A percentile compares a stretch with the other conserved stretches of the same genome.
These are phyloP conservation scores for Pelecanoides urinatrix DNA, from an alignment of 2,113 vertebrate genomes.

Conservation along the genomic window DNA sequence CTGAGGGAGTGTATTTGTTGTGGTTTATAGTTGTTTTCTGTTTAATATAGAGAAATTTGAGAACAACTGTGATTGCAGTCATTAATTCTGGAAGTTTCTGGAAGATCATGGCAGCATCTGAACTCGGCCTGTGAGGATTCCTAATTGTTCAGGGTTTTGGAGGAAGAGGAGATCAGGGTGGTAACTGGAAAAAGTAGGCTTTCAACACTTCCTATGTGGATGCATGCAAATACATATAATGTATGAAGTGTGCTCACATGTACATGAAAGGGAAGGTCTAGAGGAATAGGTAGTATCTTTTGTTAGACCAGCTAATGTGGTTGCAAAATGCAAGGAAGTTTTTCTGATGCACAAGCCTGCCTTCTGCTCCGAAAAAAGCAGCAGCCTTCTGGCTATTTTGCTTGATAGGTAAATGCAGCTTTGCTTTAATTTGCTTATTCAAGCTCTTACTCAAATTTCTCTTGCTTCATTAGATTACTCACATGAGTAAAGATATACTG, in stretches of 20 bases:
- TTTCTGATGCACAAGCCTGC: background rate
- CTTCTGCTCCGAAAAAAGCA: background rate
- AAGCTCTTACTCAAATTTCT: background rate
- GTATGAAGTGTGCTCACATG: background rate
- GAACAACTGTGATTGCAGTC: background rate
- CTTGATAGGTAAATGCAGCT: background rate
- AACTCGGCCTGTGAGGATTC: background rate
- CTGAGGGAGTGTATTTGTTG: background rate
- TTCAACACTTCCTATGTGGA: background rate
- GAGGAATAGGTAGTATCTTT: background rate
- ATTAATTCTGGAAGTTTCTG: background rate
- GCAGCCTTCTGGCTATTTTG: background rate
- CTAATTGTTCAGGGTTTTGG: background rate
- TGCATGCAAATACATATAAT: fast-evolving
- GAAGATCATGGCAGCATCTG: background rate
- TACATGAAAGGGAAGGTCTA: background rate
- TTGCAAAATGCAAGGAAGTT: background rate
- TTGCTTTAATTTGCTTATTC: slow-evolving; percentile 32
- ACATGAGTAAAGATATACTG: background rate
- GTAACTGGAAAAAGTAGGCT: background rate
- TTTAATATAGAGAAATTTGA: background rate
- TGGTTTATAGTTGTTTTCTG: background rate
- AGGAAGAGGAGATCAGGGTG: background rate
- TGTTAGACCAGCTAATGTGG: background rate
- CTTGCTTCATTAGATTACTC: slow-evolving; percentile 14